Percentiles rank a stretch among this genome's conserved stretches.
Conservation (phyloP, 2,888 invertebrate species). For the Automeris io region DNA sequence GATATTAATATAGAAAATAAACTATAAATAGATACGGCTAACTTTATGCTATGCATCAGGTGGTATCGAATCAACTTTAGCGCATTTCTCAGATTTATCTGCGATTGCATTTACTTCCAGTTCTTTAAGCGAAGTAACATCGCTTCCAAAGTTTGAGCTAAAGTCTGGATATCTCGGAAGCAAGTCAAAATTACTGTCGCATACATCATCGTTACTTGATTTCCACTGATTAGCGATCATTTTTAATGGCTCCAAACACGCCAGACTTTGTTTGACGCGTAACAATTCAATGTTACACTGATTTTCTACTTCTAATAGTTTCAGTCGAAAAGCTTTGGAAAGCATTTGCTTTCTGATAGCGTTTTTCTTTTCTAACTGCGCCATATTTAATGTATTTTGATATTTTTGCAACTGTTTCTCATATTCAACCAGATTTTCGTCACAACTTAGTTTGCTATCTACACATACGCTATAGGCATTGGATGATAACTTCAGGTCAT, state of each 20-base stretch:
- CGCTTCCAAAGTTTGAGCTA: conserved; percentile 32
- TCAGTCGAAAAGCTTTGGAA: conserved; percentile 60
- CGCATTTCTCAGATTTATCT: conserved; percentile 9
- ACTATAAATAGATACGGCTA: too few species aligned
- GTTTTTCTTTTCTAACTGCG: conserved; percentile 65
- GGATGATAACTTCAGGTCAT: conserved; percentile 18
- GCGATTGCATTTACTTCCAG: conserved; percentile 12
- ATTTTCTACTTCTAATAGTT: conserved; percentile 65
- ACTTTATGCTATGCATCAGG: background rate
- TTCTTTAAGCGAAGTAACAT: conserved; percentile 31
- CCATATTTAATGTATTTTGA: conserved; percentile 61
- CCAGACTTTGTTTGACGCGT: conserved; percentile 64
- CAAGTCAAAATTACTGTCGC: conserved; percentile 49
- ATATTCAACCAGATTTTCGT: conserved; percentile 60
- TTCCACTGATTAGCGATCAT: conserved; percentile 64
- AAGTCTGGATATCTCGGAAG: conserved; percentile 56
- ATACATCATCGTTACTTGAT: conserved; percentile 30
- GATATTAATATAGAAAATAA: too few species aligned
- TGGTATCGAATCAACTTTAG: background rate
- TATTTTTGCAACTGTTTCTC: conserved; percentile 66
- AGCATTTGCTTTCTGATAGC: conserved; percentile 67
- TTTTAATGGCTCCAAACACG: conserved; percentile 61
- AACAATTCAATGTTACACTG: conserved; percentile 67
- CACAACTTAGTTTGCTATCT: conserved; percentile 49
- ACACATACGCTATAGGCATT: conserved; percentile 41